Evolutionary conservation across 1,140 invertebrate species (phyloP), one percentile per base, ranked within the genome.

Genomic region (Sminthurinus signatus): DNA sequence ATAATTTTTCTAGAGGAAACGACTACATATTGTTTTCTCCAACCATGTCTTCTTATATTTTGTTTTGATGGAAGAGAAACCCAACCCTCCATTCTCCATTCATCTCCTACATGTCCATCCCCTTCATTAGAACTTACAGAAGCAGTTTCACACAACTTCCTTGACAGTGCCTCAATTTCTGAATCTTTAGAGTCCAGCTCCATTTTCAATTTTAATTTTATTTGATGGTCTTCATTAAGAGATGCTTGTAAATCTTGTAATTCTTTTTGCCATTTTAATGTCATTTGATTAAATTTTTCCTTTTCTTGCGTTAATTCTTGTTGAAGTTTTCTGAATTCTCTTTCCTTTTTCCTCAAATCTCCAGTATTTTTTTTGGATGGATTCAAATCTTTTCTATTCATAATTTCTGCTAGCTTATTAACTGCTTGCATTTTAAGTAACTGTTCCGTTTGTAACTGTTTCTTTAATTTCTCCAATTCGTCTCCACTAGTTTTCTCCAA

Each of bases 1-100:
- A 98, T 91, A 59, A 98, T 95, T 78, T 97, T 97, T 74, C 91
- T 88, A 63, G 91, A 95, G 19, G 92, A 96, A 17, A 97, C 93
- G 25, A 98, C 93, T 4, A 98, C 93, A 77, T 92, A 98, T 77
- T 97, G 93, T 72, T 93, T 94, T 77, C 89, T 91, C 95, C 95
- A 98, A 28, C 93, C 93, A 77, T 96, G 92, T 60, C 92, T 82
- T 62, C 89, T 85, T 60, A 96, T 95, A 75, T 98, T 98, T 76
- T 93, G 90, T 76, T 95, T 96, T 73, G 89, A 92, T 27, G 95
- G 95, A 69, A 97, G 86, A 48, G 90, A 92, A 12, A 98, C 80
- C 92, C 93, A 98, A 48, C 94, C 95, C 78, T 97, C 94, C 67
- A 98, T 61, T 60, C 62, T 43, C 19, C 63, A 27, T 23, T 68